Conservation (phyloP, 2,888 invertebrate species). For the Tinea pellionella region DNA sequence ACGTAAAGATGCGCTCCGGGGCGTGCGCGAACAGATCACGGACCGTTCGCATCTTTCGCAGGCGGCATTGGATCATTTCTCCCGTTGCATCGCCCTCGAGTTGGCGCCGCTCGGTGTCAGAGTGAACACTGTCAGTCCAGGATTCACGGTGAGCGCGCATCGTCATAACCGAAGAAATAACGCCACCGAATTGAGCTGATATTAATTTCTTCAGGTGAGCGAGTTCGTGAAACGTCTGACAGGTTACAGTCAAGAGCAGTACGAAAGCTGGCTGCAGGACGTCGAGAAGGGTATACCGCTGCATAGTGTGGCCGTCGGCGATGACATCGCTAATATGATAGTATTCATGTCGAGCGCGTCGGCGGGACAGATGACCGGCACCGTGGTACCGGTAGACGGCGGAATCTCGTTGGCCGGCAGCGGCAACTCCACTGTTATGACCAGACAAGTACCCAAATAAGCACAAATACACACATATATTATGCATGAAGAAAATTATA, state of each 20-base stretch:
- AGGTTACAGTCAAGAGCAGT: conserved; percentile 15
- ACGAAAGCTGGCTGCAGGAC: conserved; percentile 14
- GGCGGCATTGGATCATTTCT: conserved; percentile 78
- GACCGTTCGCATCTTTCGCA: conserved; percentile 30
- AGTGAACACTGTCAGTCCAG: conserved; percentile 80
- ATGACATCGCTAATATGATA: conserved; percentile 84
- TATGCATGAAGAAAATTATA: no score
- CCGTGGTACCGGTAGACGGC: conserved; percentile 26
- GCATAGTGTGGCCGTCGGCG: conserved; percentile 76
- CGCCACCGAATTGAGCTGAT: no score
- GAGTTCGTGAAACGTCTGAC: conserved; percentile 16
- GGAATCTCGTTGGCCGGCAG: conserved; percentile 21
- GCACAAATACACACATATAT: background rate
- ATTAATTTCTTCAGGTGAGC: conserved; percentile 9
- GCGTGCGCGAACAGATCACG: no score
- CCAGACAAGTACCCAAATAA: background rate
- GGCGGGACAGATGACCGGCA: conserved; percentile 84
- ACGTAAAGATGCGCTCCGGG: no score
- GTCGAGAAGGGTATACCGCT: conserved; percentile 81
- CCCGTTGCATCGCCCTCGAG: conserved; percentile 76
- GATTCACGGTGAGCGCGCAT: conserved; percentile 73
- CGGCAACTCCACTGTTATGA: conserved; percentile 15
- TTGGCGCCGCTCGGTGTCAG: conserved; percentile 70
- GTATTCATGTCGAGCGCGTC: conserved; percentile 84
- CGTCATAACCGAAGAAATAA: no score